These are phyloP conservation scores for Falco peregrinus DNA, from an alignment of 2,797 vertebrate genomes.

Conservation along the genomic window DNA sequence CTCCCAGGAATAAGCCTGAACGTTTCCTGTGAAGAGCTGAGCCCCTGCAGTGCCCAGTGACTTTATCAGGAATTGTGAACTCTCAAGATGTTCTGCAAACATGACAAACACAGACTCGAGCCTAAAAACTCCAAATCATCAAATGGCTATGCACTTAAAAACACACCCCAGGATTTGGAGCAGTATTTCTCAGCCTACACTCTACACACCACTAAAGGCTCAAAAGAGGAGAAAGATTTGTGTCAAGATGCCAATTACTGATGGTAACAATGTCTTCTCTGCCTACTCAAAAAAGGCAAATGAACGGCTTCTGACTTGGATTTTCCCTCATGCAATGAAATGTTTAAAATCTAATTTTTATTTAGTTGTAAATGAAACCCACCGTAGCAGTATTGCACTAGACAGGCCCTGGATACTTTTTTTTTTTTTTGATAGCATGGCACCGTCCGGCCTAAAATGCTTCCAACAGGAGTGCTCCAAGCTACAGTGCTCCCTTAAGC, in stretches of 20 bases:
- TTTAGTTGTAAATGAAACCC: not conserved
- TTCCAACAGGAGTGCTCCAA: not conserved
- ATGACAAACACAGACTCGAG: not conserved
- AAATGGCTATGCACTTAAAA: not conserved
- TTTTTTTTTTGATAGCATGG: too few species aligned
- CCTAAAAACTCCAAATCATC: not conserved
- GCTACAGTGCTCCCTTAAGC: not conserved
- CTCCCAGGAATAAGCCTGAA: slow-evolving; percentile 11
- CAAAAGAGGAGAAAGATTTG: not conserved
- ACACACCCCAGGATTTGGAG: not conserved
- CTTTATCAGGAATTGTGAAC: not conserved
- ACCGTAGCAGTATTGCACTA: not conserved
- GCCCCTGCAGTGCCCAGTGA: not conserved
- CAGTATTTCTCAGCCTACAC: not conserved
- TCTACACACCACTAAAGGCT: not conserved
- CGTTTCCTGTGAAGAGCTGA: slow-evolving; percentile 3
- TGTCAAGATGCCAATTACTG: not conserved
- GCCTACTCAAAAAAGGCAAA: not conserved
- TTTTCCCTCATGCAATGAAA: not conserved
- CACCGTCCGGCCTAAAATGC: not conserved
- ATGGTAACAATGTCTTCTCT: not conserved
- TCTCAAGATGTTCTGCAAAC: slow-evolving; percentile 1
- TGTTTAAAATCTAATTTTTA: not conserved
- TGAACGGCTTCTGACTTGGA: not conserved
- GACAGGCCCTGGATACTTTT: not conserved